A percentile compares a stretch with the other conserved stretches of the same genome.
phyloP scores from a whole-genome alignment of 64 coral and sea anemone genomes.

The Actinia tenebrosa region DNA sequence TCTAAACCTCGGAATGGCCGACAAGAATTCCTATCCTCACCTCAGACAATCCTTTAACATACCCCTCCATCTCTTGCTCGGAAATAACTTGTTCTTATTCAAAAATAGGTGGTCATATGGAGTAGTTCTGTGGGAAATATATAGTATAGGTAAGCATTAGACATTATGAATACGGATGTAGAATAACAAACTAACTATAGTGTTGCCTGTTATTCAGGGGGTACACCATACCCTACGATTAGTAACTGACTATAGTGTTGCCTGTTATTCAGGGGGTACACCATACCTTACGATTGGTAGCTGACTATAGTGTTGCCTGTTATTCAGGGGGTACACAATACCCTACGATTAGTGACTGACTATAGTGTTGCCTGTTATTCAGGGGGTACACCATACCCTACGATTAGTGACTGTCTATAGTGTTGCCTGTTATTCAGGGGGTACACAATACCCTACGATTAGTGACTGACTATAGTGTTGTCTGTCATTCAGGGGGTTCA shows the following conservation, averaged over 20 bases:
- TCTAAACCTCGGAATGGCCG: too few relatives aligned
- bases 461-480: too few relatives aligned
- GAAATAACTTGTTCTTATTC: neutral
- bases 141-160: neutral
- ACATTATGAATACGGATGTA: neutral
- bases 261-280: constrained; percentile 23
- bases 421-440: too few relatives aligned
- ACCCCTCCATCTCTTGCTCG: neutral
- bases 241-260: too few relatives aligned
- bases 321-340: constrained; percentile 34
- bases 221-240: constrained; percentile 31
- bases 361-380: too few relatives aligned
- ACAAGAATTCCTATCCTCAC: too few relatives aligned
- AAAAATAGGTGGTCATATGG: constrained; percentile 13
- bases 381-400: constrained; percentile 44
- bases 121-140: constrained; percentile 30
- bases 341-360: constrained; percentile 23
- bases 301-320: too few relatives aligned
- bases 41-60: neutral
- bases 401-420: constrained; percentile 25
- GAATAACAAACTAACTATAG: neutral
- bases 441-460: constrained; percentile 29
- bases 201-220: neutral
- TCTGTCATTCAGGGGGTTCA: constrained; percentile 6
- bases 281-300: constrained; percentile 39